Evolutionary conservation across 2,888 invertebrate genomes (phyloP).

Genomic region (Hedya salicella): DNA sequence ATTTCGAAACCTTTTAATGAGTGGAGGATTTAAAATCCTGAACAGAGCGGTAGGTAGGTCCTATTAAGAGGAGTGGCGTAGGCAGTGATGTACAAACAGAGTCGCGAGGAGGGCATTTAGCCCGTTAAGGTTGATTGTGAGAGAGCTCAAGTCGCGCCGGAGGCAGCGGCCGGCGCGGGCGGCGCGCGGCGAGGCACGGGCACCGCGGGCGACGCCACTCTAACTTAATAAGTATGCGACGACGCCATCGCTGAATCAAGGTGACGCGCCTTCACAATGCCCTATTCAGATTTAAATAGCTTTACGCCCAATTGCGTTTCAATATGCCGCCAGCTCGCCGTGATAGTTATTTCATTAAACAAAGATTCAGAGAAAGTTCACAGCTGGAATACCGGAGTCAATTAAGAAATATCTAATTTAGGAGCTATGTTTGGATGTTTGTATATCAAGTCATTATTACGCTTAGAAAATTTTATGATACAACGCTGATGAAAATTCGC

Average conservation of each 20-base stretch:
- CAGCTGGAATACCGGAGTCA: constrained; percentile 56
- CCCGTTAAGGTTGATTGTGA: constrained; percentile 65
- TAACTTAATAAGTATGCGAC: constrained; percentile 80
- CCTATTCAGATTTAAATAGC: constrained; percentile 85
- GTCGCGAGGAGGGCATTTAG: constrained; percentile 63
- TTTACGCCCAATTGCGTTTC: constrained; percentile 83
- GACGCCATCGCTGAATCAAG: constrained; percentile 75
- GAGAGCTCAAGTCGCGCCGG: constrained; percentile 51
- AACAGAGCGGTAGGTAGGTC: constrained; percentile 32
- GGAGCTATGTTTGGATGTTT: constrained; percentile 45
- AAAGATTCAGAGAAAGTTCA: constrained; percentile 67
- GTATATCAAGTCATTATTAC: constrained; percentile 44
- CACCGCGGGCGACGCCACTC: constrained; percentile 70
- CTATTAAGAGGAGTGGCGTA: constrained; percentile 34
- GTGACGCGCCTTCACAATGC: constrained; percentile 82
- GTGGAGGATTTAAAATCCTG: constrained; percentile 13
- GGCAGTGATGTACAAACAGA: constrained; percentile 39
- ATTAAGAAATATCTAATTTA: constrained; percentile 48
- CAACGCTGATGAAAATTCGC: constrained; percentile 4
- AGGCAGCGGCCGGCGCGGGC: constrained; percentile 63
- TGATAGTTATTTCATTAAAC: constrained; percentile 82
- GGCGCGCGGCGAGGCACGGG: constrained; percentile 59
- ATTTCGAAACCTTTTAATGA: constrained; percentile 8
- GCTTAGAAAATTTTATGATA: constrained; percentile 15
- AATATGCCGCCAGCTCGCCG: constrained; percentile 75